A percentile compares a stretch with the other conserved stretches of the same genome.
These are phyloP conservation scores for Podarcis cretensis DNA, from an alignment of 2,113 vertebrate genomes.

Conservation along the genomic window DNA sequence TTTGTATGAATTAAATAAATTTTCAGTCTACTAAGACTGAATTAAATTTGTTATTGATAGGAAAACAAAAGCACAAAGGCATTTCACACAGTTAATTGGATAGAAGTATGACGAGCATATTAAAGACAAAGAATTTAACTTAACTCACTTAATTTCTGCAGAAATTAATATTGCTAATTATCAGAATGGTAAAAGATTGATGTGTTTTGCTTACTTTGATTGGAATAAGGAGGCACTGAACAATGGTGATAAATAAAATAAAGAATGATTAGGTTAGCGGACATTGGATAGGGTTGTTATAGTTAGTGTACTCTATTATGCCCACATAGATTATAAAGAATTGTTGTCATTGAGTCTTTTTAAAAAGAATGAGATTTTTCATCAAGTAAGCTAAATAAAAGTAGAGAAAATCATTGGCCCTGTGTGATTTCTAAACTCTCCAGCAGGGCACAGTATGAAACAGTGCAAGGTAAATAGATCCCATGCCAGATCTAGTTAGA, in stretches of 20 bases:
- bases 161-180: neutral
- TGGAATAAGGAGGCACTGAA: accelerated
- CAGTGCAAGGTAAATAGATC: conserved; percentile 3
- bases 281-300: neutral
- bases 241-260: neutral
- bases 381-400: neutral
- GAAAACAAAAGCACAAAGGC: neutral
- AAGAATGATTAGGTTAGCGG: neutral
- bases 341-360: neutral
- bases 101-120: neutral
- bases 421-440: neutral
- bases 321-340: neutral
- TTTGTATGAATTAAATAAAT: neutral
- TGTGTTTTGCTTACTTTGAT: neutral
- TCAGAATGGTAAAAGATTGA: neutral
- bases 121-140: neutral
- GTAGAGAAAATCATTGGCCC: neutral
- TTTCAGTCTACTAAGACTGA: neutral
- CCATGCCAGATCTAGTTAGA: neutral
- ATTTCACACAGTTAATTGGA: neutral
- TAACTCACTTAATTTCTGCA: neutral
- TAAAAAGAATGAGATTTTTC: neutral
- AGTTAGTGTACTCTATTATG: accelerated
- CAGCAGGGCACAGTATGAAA: conserved; percentile 24
- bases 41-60: neutral